Evolutionary conservation across 2,113 vertebrate genomes (phyloP).

Genomic region (Tapirus terrestris): DNA sequence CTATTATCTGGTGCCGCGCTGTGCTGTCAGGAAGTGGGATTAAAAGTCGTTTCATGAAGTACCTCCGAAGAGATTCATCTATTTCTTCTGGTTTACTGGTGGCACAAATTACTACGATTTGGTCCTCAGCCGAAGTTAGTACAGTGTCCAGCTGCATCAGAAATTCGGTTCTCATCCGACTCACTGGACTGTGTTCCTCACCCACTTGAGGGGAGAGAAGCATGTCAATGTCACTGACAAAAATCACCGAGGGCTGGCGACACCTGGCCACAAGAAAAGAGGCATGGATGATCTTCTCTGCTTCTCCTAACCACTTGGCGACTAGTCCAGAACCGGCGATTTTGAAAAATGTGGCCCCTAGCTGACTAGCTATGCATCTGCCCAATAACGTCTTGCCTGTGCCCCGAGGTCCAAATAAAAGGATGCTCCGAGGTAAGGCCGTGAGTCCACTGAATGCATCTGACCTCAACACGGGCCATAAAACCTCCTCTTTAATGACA

Average conservation of each 20-base stretch:
- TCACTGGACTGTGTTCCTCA: conserved; percentile 96
- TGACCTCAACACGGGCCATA: conserved; percentile 98
- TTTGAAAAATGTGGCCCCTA: conserved; percentile 97
- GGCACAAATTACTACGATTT: conserved; percentile 98
- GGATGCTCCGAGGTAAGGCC: conserved; percentile 96
- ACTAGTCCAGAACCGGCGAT: conserved; percentile 94
- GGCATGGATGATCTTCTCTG: conserved; percentile 96
- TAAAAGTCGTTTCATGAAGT: conserved; percentile 99
- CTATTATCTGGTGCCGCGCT: conserved; percentile 99
- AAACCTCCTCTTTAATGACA: conserved; percentile 97
- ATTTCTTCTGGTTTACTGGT: conserved; percentile 99
- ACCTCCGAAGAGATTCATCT: conserved; percentile 97
- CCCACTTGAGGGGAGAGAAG: conserved; percentile 95
- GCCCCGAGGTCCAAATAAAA: conserved; percentile 99
- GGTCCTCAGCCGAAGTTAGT: conserved; percentile 96
- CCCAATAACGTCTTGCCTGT: conserved; percentile 97
- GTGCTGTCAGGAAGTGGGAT: conserved; percentile 98
- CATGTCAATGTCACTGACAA: conserved; percentile 97
- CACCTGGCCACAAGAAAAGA: conserved; percentile 97
- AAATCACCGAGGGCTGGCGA: conserved; percentile 97
- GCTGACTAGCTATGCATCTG: conserved; percentile 97
- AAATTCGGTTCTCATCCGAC: conserved; percentile 96
- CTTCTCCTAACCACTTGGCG: conserved; percentile 97
- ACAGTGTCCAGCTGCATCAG: conserved; percentile 98
- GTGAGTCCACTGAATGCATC: conserved; percentile 97